Base-by-base conservation (phyloP, 2,113 vertebrate genomes). In the Mixornis gularis region DNA sequence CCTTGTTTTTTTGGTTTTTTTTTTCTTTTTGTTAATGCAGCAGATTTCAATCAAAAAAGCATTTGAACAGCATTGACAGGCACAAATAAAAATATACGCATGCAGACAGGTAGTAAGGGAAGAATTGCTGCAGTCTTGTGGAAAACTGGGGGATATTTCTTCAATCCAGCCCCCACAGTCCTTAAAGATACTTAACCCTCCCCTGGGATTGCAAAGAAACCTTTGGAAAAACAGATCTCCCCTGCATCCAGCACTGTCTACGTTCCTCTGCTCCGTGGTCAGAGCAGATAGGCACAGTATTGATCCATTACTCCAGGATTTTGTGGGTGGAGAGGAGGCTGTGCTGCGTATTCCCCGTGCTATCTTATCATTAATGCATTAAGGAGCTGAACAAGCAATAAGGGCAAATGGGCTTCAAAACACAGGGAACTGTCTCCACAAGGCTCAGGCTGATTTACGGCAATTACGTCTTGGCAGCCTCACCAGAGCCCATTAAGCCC, bases 321-420 rank as follows among this genome's bases (percentile, higher is more conserved):
- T 82, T 27, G 49, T 48, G 48, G 48, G n/a, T 41, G 44, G 52
- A 49, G 32, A n/a, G 32, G 5, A 17, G 17, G 44, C 79, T 59
- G 70, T 62, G 62, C 94, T 90, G 92, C 36, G 5, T 94, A 97
- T 96, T 96, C 96, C 71, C 91, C 30, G 4, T 79, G 86, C 92
- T 88, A 58, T 92, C 96, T 96, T 97, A 96, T 96, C 96, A 94
- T 94, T 97, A 97, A 97, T 98, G 95, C 94, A 97, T 96, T 97
- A 97, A 97, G 97, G 77, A 97, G 96, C 97, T 97, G 97, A 97
- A 95, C 95, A 95, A 97, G 95, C 97, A 97, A 83, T 95, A 97
- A 94, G 95, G 90, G 81, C 93, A 97, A 97, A 97, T 97, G 97
- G 96, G 96, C 95, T 97, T 95, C 88, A 93, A 84, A 96, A 97